These are phyloP conservation scores for Tenualosa ilisha DNA, from an alignment of 2,797 vertebrate genomes.

Conservation along the genomic window DNA sequence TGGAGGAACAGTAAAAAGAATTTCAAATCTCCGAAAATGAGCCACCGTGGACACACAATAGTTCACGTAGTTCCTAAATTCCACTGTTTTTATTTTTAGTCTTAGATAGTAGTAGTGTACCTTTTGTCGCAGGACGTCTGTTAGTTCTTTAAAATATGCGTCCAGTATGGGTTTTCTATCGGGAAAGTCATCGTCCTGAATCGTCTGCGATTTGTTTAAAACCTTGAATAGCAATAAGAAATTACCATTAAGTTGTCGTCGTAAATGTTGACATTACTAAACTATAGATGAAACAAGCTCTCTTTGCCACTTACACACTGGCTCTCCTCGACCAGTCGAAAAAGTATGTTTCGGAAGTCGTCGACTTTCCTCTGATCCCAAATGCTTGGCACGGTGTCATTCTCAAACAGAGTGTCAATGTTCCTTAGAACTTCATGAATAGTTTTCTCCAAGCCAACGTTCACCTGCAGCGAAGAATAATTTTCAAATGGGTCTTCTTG, in stretches of 20 bases:
- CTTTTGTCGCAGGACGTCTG: not conserved
- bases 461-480: not conserved
- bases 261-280: too few relatives aligned
- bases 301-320: not conserved
- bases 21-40: not conserved
- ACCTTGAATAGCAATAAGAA: not conserved
- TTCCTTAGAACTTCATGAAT: not conserved
- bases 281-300: too few relatives aligned
- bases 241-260: not conserved
- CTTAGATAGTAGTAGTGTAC: not conserved
- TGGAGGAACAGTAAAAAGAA: not conserved
- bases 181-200: not conserved
- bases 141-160: not conserved
- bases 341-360: constrained; percentile 7
- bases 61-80: not conserved
- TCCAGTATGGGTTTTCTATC: not conserved
- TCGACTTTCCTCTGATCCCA: not conserved
- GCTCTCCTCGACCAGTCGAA: constrained; percentile 15
- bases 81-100: not conserved
- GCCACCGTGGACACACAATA: not conserved
- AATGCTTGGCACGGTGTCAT: not conserved
- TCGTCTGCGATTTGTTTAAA: not conserved
- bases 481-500: not conserved
- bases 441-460: not conserved
- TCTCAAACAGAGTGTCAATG: not conserved